Conservation (phyloP, 1,140 invertebrate genomes). For the Caenorhabditis brenneri region DNA sequence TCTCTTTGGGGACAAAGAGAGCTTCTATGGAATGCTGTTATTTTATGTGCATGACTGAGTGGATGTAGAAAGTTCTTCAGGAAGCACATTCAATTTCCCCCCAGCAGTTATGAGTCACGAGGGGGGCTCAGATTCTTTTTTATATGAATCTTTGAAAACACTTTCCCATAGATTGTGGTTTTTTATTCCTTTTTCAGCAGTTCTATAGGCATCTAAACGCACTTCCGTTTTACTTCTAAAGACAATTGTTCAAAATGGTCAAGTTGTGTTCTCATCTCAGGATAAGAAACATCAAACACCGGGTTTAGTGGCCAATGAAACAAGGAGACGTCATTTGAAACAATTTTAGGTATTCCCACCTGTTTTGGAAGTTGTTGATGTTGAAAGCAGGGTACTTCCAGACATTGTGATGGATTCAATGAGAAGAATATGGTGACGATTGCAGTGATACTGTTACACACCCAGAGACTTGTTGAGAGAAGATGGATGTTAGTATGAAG, state of each 20-base stretch:
- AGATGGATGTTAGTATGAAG: constrained; percentile 29
- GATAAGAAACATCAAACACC: constrained; percentile 1
- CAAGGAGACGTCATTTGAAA: background rate
- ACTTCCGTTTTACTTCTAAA: background rate
- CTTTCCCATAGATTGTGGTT: too few species aligned
- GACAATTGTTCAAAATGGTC: constrained; percentile 12
- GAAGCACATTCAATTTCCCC: constrained; percentile 25
- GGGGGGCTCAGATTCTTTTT: background rate
- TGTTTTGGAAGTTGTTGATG: constrained; percentile 30
- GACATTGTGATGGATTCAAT: constrained; percentile 14
- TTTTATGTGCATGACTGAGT: constrained; percentile 31
- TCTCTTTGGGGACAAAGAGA: background rate
- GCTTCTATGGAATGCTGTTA: constrained; percentile 1
- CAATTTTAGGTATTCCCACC: background rate
- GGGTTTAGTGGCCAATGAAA: background rate
- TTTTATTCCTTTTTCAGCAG: too few species aligned
- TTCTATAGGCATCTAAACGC: too few species aligned
- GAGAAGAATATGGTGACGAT: constrained; percentile 34
- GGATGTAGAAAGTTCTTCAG: constrained; percentile 21
- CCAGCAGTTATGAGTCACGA: constrained; percentile 3
- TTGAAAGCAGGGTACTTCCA: background rate
- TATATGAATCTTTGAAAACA: background rate
- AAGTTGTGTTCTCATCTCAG: background rate
- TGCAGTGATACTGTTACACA: constrained; percentile 30
- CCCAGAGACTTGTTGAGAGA: background rate